These are phyloP conservation scores for Henricia sp. DNA, from an alignment of 53 echinoderm and acorn worm species.

Conservation along the genomic window DNA sequence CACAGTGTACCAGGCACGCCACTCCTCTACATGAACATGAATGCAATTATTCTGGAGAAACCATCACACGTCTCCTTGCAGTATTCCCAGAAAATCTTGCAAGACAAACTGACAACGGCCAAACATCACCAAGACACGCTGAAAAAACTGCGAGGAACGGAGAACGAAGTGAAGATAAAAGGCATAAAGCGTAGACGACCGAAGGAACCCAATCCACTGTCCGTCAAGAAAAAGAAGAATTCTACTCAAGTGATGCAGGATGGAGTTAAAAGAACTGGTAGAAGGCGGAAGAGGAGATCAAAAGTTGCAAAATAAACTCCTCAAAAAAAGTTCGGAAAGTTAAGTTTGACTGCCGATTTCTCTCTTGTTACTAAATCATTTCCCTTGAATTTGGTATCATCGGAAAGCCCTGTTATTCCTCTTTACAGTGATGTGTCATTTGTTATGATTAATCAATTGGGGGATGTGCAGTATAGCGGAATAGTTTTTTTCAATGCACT, in stretches of 20 bases:
- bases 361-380: no score
- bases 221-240: constrained; percentile 89
- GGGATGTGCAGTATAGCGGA: no score
- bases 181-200: constrained; percentile 62
- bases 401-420: no score
- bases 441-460: no score
- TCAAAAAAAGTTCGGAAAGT: constrained; percentile 52
- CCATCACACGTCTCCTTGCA: constrained; percentile 68
- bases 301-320: constrained; percentile 71
- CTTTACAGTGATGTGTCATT: no score
- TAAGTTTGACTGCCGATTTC: no score
- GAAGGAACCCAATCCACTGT: constrained; percentile 90
- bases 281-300: constrained; percentile 69
- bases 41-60: constrained; percentile 92
- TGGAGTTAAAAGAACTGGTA: neutral
- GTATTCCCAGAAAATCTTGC: constrained; percentile 50
- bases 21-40: constrained; percentile 85
- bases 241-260: constrained; percentile 7
- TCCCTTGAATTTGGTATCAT: no score
- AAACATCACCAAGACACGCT: constrained; percentile 73
- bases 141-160: constrained; percentile 60
- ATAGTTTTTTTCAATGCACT: no score
- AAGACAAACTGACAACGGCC: constrained; percentile 58
- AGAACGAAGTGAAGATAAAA: neutral
- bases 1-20: constrained; percentile 78